Evolutionary conservation across 2,797 vertebrate genomes (phyloP), one percentile per base, ranked within the genome.

Genomic region (Philypnodon macrostomus): DNA sequence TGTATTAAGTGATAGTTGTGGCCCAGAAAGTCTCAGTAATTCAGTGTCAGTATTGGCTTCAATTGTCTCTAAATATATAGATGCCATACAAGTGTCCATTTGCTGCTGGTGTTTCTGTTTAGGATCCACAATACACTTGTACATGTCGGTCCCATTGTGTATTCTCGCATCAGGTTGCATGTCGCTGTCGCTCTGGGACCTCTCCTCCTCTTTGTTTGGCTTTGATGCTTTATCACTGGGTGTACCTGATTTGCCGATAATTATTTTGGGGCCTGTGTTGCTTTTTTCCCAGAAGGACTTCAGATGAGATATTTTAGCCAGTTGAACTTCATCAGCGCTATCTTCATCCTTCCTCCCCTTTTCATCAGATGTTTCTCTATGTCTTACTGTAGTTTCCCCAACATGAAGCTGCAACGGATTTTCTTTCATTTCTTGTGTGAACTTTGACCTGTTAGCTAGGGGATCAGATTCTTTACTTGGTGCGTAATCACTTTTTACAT

Each of bases 251-350:
- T 69, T 78, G 49, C 78, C 63, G 15, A 79, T 70, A 19, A 84
- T 70, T 48, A 83, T 66, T 67, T 80, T 84, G 13, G 85, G 60
- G 1, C 71, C 63, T 29, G 50, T 19, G 64, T 75, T 89, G 47
- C 73, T 85, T 58, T 76, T 85, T 86, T 96, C 93, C 91, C 92
- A 95, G 58, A 94, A 93, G 3, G 88, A 90, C 82, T 90, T 95
- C 35, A 94, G 84, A 35, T 91, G 81, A 14, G 79, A 88, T 60
- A 89, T 88, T 71, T 87, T 91, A 67, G 74, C 68, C 29, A 42
- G 65, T 24, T 85, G 74, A 18, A 73, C 87, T 38, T 88, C 88
- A 0, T 47, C 61, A 0, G 38, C 75, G 12, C 76, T 49, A 45
- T 70, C 63, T 41, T 81, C 59, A 2, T 74, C 59, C 4, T 19